phyloP scores from a whole-genome alignment of 2,113 vertebrate species.

The Chelonoidis abingdonii region DNA sequence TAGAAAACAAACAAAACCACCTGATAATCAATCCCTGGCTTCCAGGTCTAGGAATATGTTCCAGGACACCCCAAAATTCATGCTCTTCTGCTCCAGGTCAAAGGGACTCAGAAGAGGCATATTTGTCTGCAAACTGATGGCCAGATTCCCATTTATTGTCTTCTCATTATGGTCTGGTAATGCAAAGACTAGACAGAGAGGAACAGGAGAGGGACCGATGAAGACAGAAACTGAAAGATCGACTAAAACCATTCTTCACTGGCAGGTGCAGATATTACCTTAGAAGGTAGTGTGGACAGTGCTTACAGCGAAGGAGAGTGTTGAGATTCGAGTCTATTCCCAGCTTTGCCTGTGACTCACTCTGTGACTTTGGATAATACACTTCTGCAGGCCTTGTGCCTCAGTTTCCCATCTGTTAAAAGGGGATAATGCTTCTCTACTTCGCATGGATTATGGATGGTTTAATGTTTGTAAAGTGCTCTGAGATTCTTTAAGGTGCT shows the following conservation, averaged over 20 bases:
- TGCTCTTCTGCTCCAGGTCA: background rate
- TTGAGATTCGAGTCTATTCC: background rate
- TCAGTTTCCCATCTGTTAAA: background rate
- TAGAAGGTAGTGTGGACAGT: background rate
- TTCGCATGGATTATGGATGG: background rate
- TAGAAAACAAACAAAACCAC: background rate
- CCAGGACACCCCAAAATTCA: background rate
- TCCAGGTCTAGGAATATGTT: background rate
- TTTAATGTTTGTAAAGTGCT: background rate
- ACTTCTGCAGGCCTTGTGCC: background rate
- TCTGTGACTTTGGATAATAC: background rate
- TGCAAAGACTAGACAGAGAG: fast-evolving
- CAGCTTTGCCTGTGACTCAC: background rate
- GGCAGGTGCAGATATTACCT: fast-evolving
- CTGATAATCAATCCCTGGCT: background rate
- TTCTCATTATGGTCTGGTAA: background rate
- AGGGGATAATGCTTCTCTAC: background rate
- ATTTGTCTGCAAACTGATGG: background rate
- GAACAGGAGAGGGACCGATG: background rate
- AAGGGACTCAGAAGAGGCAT: background rate
- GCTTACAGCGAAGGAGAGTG: background rate
- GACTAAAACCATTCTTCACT: background rate
- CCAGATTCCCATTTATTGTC: fast-evolving
- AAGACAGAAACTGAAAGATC: background rate
- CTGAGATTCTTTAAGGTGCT: background rate